Conservation (phyloP, 2,113 vertebrate genomes). For the Rhinopomastus cyanomelas region DNA sequence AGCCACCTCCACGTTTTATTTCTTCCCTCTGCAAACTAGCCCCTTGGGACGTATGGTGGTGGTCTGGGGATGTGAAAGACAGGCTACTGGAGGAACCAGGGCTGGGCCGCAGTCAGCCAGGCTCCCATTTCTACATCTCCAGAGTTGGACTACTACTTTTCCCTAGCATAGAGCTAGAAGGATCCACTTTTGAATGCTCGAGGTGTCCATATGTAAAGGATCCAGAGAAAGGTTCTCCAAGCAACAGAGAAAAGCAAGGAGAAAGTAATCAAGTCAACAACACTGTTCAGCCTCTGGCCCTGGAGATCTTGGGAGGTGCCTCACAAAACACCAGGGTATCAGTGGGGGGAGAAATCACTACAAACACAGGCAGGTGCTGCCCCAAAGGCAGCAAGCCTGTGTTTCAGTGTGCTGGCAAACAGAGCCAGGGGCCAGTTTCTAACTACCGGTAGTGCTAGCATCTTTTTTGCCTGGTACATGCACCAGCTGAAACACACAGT, state of each 20-base stretch:
- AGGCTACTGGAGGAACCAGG: background rate
- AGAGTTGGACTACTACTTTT: background rate
- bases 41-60: background rate
- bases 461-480: background rate
- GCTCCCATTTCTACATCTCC: background rate
- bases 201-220: background rate
- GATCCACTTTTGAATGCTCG: background rate
- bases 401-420: background rate
- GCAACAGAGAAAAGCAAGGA: background rate
- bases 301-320: background rate
- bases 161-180: background rate
- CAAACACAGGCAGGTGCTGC: background rate
- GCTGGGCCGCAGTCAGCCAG: background rate
- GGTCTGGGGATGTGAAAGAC: background rate
- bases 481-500: background rate
- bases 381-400: background rate
- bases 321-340: accelerated
- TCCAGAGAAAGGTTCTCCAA: background rate
- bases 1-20: background rate
- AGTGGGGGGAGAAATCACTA: background rate
- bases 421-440: background rate
- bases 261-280: background rate
- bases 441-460: background rate
- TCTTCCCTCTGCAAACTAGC: background rate
- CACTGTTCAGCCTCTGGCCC: background rate